phyloP scores from a whole-genome alignment of 1,140 invertebrate genomes.

The Drosophila seguyi region DNA sequence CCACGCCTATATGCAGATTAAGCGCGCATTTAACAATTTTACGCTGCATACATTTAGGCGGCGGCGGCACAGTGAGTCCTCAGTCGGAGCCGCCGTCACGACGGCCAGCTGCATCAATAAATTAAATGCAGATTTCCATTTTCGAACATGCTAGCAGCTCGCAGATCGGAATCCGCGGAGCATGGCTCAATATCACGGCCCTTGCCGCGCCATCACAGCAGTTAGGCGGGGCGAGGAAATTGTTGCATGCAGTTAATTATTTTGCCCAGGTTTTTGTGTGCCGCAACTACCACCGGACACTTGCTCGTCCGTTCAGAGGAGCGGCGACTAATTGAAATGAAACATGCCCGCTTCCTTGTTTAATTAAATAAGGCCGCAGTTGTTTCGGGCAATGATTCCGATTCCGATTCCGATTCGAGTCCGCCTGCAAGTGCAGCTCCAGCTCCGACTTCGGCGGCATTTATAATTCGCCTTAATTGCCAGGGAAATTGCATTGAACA shows the following conservation, averaged over 20 bases:
- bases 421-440: not conserved
- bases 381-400: conserved; percentile 19
- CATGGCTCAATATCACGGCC: conserved; percentile 54
- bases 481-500: conserved; percentile 26
- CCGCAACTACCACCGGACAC: conserved; percentile 38
- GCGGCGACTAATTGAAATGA: conserved; percentile 75
- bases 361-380: conserved; percentile 72
- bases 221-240: conserved; percentile 76
- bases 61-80: conserved; percentile 45
- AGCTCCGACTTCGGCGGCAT: conserved; percentile 22
- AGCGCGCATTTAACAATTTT: conserved; percentile 81
- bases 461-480: conserved; percentile 44
- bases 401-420: not conserved
- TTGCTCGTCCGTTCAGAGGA: conserved; percentile 6
- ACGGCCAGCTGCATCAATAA: conserved; percentile 72
- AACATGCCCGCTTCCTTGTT: conserved; percentile 53
- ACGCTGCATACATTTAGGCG: conserved; percentile 81
- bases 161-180: conserved; percentile 7
- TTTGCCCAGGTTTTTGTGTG: conserved; percentile 73
- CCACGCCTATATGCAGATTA: conserved; percentile 76
- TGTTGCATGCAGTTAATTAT: conserved; percentile 84
- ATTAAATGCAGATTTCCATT: conserved; percentile 83
- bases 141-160: conserved; percentile 43
- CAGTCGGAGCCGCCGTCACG: conserved; percentile 34
- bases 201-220: conserved; percentile 30